Evolutionary conservation across 2,888 invertebrate species (phyloP), one percentile per base, ranked within the genome.

Genomic region (Cyaniris semiargus): DNA sequence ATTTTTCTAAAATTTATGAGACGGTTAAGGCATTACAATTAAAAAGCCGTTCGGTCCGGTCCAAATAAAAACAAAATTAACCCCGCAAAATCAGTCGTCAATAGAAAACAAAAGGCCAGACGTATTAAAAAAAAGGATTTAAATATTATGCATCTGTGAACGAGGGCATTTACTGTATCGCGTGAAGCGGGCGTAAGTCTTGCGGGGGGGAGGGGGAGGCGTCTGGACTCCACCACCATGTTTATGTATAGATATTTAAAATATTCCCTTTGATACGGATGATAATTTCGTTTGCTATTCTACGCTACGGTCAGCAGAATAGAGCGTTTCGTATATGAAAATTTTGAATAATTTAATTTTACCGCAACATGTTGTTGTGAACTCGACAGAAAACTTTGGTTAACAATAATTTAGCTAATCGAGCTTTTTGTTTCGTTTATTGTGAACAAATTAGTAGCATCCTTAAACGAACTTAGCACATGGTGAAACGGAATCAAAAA

Each of bases 201-300:
- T 92, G 86, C 85, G 87, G 77, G 77, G 86, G 84, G 86, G 85
- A 86, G 88, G 87, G 86, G 89, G 83, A 89, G 84, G 86, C 85
- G 93, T 92, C 92, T 92, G 92, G 90, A 85, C 93, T 91, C 87
- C 83, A 83, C 86, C 85, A 86, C 86, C 84, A 84, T 88, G 88
- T 86, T 87, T 89, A 88, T 90, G 89, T 90, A 89, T 90, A 91
- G 88, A 89, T 90, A 91, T 93, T 93, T 92, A 90, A 94, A 93
- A 93, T 94, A 93, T 94, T 94, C 93, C 89, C 93, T 94, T 94
- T 94, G 94, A 94, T 94, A 89, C 90, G 86, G 87, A 93, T 90
- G 93, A 93, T 94, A 93, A 94, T 93, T 93, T 91, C 86, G 89
- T 89, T 90, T 86, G 87, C 86, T 86, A 84, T 86, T 85, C 86